Conservation (phyloP, 2,113 vertebrate species). For the Catharus fuscescens region DNA sequence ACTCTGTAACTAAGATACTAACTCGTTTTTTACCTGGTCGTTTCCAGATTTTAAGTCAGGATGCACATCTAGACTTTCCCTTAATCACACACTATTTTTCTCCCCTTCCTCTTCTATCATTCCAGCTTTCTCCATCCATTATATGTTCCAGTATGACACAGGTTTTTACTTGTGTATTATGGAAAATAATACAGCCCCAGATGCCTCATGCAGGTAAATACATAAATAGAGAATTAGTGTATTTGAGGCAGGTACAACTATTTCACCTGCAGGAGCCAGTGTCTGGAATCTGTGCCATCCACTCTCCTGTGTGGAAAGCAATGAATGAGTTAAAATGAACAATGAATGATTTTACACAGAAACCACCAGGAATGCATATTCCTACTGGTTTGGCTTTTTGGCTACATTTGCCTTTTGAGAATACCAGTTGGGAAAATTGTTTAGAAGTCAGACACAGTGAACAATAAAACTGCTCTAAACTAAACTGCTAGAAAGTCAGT, state of each 20-base stretch:
- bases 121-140: neutral
- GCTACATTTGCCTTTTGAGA: slow-evolving; percentile 52
- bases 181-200: neutral
- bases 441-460: slow-evolving; percentile 23
- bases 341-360: slow-evolving; percentile 55
- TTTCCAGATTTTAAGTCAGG: neutral
- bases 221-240: neutral
- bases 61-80: neutral
- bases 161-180: neutral
- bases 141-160: neutral
- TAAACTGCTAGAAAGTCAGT: neutral
- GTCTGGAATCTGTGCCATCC: neutral
- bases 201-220: neutral
- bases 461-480: slow-evolving; percentile 40
- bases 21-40: neutral
- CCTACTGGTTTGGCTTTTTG: slow-evolving; percentile 51
- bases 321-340: slow-evolving; percentile 53
- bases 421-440: slow-evolving; percentile 44
- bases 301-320: neutral
- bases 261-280: neutral
- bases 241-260: neutral
- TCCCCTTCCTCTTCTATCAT: neutral
- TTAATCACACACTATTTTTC: neutral
- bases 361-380: slow-evolving; percentile 55
- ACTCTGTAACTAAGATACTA: neutral